Base-by-base conservation (phyloP, 2,797 vertebrate genomes). In the Prunella strophiata region DNA sequence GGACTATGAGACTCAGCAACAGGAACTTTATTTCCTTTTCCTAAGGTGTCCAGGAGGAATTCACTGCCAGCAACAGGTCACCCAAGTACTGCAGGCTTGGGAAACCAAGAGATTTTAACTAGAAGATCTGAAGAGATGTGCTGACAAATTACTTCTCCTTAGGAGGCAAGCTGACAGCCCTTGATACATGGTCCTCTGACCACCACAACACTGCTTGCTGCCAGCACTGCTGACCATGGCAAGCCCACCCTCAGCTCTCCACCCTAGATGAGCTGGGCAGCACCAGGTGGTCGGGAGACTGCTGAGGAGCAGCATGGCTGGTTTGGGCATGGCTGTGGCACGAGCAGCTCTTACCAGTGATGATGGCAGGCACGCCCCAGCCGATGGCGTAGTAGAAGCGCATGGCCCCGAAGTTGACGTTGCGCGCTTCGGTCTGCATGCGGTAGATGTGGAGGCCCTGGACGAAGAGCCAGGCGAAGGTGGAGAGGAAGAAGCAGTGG, bases 401-500 rank as follows among this genome's bases (percentile, higher is more conserved):
- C 99, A 99, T 99, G 91, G 99, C 99, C 6, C 99, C 99, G 0
- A 98, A 99, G 98, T 99, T 99, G 97, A 99, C 98, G 13, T 99
- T 99, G 79, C 99, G 98, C 8, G 98, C 99, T 97, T 99, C 99
- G 0, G 99, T 99, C 98, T 99, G 99, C 99, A 99, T 99, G 79
- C 99, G 98, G 98, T 99, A 99, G 97, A 99, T 98, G 91, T 99
- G 99, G 77, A 99, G 98, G 34, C 99, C 99, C 95, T 99, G 99
- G 91, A 99, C 99, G 0, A 99, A 99, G 95, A 99, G 98, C 99
- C 99, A 99, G 36, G 99, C 99, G 11, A 99, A 99, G 7, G 98
- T 99, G 82, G 98, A 98, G 98, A 99, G 99, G 98, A 99, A 99
- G 98, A 99, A 99, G 97, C 99, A 99, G 98, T 99, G 99, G 74